phyloP scores from a whole-genome alignment of 2,888 invertebrate species.

The Ectemnius cavifrons region DNA sequence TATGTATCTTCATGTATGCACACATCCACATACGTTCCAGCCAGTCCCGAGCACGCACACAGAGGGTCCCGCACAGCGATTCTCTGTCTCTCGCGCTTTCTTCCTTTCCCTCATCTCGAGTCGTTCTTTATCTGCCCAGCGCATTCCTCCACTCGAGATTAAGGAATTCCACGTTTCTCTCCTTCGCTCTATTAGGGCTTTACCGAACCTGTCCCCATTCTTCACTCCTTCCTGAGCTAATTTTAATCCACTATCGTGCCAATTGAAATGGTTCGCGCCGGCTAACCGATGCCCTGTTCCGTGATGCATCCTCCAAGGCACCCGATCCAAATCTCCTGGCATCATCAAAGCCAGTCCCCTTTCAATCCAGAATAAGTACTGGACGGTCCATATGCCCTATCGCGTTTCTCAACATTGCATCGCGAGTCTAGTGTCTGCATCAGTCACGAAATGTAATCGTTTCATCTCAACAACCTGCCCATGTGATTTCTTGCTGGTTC shows the following conservation, averaged over 20 bases:
- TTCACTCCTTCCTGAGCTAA: too few species aligned
- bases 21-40: neutral
- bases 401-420: neutral
- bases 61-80: too few species aligned
- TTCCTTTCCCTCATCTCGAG: too few species aligned
- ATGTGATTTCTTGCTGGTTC: neutral
- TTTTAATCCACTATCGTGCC: neutral
- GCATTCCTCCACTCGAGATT: too few species aligned
- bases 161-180: too few species aligned
- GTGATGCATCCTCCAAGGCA: slow-evolving; percentile 5
- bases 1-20: slow-evolving; percentile 25
- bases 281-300: slow-evolving; percentile 5
- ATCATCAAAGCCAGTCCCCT: neutral
- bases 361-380: neutral
- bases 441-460: neutral
- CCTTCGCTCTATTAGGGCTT: too few species aligned
- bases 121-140: too few species aligned
- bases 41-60: too few species aligned
- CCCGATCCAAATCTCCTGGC: slow-evolving; percentile 2
- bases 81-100: slow-evolving; percentile 5
- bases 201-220: too few species aligned
- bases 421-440: neutral
- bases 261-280: slow-evolving; percentile 13
- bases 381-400: neutral
- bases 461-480: neutral